Conservation (phyloP, 1,140 invertebrate species). For the Anoplophora glabripennis region DNA sequence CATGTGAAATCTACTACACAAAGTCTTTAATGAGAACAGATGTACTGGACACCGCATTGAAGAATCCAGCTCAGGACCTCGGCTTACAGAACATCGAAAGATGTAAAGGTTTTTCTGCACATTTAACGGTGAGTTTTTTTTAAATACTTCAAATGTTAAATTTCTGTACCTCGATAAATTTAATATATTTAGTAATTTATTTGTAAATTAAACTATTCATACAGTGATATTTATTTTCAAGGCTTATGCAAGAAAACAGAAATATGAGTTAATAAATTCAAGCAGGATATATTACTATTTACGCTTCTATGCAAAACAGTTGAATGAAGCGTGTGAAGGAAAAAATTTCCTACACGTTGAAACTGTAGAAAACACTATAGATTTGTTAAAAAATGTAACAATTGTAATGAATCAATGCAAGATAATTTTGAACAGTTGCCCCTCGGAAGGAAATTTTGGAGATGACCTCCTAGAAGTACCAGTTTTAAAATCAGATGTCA, state of each 20-base stretch:
- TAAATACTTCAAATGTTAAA: too few species aligned
- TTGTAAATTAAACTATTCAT: too few species aligned
- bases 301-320: constrained; percentile 43
- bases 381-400: constrained; percentile 52
- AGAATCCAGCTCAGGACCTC: constrained; percentile 71
- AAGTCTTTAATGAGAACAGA: constrained; percentile 67
- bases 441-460: constrained; percentile 52
- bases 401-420: constrained; percentile 58
- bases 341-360: constrained; percentile 38
- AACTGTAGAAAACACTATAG: constrained; percentile 48
- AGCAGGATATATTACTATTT: constrained; percentile 52
- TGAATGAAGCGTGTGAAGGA: constrained; percentile 49
- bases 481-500: constrained; percentile 43
- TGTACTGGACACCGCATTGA: constrained; percentile 62
- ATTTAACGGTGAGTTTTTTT: constrained; percentile 52
- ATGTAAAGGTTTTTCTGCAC: constrained; percentile 72
- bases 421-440: constrained; percentile 60
- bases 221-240: constrained; percentile 38
- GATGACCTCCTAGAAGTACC: constrained; percentile 47
- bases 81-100: constrained; percentile 77
- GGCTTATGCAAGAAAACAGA: constrained; percentile 54
- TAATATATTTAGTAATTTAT: too few species aligned
- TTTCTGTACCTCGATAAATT: too few species aligned
- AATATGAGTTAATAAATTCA: constrained; percentile 53
- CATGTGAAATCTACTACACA: constrained; percentile 74